Base-by-base conservation (phyloP, 1,140 invertebrate species). In the Trissolcus basalis region DNA sequence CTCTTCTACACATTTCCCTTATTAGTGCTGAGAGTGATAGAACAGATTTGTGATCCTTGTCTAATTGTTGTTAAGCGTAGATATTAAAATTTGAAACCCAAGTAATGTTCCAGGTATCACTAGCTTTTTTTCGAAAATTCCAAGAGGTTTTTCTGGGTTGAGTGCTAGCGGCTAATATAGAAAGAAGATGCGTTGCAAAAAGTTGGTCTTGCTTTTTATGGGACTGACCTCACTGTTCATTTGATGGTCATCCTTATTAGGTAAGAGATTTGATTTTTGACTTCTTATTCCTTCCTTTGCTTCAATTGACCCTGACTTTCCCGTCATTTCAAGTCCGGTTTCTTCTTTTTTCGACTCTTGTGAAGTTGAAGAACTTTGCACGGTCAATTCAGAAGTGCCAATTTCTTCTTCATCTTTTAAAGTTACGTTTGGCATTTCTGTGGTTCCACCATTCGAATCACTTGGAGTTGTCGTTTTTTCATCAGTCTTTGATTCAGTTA, bases 1-100 rank as follows among this genome's bases (percentile, higher is more conserved):
- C 43, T 72, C 51, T 48, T 76, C 58, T 56, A 61, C 60, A 65
- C 10, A 56, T 69, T 27, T 45, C 68, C 77, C 70, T 73, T 69
- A 79, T 79, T 79, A 79, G 77, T 77, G 70, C 14, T 72, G 67
- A 75, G 68, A 73, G 55, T 72, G 60, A 73, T 65, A 67, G 73
- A 73, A 79, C 36, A 69, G 51, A 73, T 54, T 68, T 56, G 48
- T 77, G 50, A 50, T 77, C 55, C 59, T 77, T 64, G 44, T 69
- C 61, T 61, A 71, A 71, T 70, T 74, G 48, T 61, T 69, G 67
- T 74, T 78, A 78, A 65, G 50, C 43, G 51, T 69, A 74, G 59
- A 67, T 50, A 33, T 55, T 68, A 68, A 78, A 63, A 56, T 49
- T 69, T 69, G 39, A 39, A 67, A 65, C 60, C 55, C 70, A 61